Base-by-base conservation (phyloP, 2,888 invertebrate species). In the Erpobdella octoculata region DNA sequence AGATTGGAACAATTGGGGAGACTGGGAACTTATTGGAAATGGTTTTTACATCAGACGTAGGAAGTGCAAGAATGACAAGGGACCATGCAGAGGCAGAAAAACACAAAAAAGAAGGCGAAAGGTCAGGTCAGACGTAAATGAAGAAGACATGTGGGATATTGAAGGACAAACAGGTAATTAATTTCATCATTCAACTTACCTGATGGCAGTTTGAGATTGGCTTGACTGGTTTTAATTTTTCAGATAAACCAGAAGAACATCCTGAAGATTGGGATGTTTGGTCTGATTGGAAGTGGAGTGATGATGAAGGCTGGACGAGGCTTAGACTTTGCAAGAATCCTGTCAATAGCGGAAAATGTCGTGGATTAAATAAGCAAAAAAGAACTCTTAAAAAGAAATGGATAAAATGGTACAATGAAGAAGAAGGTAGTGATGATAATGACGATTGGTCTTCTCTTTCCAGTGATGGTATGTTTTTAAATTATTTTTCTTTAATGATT, bases 311-410 rank as follows among this genome's bases (percentile, higher is more conserved):
- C 5, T 62, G 33, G 35, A n/a, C 33, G n/a, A 31, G 62, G 9
- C n/a, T n/a, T n/a, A 62, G 62, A 62, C n/a, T 35, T 33, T 62
- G 62, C 62, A 62, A 62, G 62, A 62, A 62, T 35, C n/a, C 28
- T 6, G 31, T 35, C 33, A 62, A n/a, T 33, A 35, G 62, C 33
- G 33, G 31, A 31, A 53, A 53, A 1, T 62, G 62, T 35, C 31
- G 62, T 5, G 62, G 62, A 12, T 35, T 35, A 28, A 9, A 9
- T 15, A n/a, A 31, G 6, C 62, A 62, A 31, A 53, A 53, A 53
- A 53, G 53, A 53, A 53, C n/a, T 53, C 53, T 53, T 21, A 53
- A 53, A 53, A 53, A 53, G 18, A 28, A 53, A 53, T 53, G 53
- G 53, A n/a, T 53, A 25, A 2, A 53, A n/a, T 25, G 15, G 8